These are phyloP conservation scores for Amphipoea oculea DNA, from an alignment of 2,888 invertebrate species.

Conservation along the genomic window DNA sequence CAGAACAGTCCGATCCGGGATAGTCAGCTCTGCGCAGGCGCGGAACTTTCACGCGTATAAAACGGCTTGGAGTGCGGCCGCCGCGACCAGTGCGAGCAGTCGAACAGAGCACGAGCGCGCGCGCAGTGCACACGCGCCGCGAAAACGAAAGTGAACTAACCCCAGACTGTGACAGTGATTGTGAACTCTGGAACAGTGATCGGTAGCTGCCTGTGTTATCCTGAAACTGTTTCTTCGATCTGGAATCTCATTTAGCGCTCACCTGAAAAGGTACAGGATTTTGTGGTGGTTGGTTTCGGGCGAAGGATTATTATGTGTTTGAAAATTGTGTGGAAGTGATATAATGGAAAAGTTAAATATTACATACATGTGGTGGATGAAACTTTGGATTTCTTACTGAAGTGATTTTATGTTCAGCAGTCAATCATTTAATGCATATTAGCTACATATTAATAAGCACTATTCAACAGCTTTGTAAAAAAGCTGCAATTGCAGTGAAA, in stretches of 20 bases:
- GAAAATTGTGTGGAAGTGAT: slow-evolving; percentile 59
- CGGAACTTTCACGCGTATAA: slow-evolving; percentile 90
- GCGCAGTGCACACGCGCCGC: slow-evolving; percentile 73
- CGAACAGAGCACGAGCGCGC: slow-evolving; percentile 74
- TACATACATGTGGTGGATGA: slow-evolving; percentile 12
- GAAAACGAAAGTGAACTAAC: slow-evolving; percentile 87
- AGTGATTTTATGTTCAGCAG: slow-evolving; percentile 31
- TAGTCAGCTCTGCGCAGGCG: slow-evolving; percentile 78
- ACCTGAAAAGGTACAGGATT: slow-evolving; percentile 85
- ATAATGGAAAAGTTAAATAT: slow-evolving; percentile 15
- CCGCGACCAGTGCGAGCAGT: slow-evolving; percentile 85
- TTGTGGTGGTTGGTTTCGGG: slow-evolving; percentile 70
- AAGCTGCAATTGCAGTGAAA: slow-evolving; percentile 13
- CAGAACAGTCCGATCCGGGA: slow-evolving; percentile 84
- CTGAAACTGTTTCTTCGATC: slow-evolving; percentile 85
- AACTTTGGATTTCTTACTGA: slow-evolving; percentile 10
- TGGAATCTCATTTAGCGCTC: slow-evolving; percentile 75
- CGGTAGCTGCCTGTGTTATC: slow-evolving; percentile 87
- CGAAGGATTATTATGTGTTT: slow-evolving; percentile 53
- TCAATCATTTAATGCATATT: not conserved
- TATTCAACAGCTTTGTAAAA: not conserved
- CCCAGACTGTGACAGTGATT: slow-evolving; percentile 85
- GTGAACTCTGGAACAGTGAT: slow-evolving; percentile 88
- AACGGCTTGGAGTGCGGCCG: slow-evolving; percentile 81
- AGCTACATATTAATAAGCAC: not conserved